These are phyloP conservation scores for Hypothenemus hampei DNA, from an alignment of 1,140 invertebrate genomes.

Conservation along the genomic window DNA sequence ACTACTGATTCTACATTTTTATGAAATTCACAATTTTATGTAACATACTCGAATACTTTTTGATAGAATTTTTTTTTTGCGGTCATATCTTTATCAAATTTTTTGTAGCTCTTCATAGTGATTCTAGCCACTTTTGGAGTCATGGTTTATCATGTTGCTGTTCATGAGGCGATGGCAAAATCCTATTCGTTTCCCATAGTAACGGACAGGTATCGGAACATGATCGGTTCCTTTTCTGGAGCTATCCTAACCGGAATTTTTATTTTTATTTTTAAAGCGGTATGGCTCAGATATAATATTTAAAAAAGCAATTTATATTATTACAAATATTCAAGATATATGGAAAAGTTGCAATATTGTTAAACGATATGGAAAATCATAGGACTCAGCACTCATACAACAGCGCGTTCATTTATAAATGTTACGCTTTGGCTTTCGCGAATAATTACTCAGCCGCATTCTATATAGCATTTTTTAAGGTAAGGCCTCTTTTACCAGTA, in stretches of 20 bases:
- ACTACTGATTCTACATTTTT: no score
- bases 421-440: slow-evolving; percentile 94
- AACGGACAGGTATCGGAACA: slow-evolving; percentile 53
- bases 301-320: neutral
- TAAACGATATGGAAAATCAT: slow-evolving; percentile 90
- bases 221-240: slow-evolving; percentile 74
- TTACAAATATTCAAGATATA: slow-evolving; percentile 62
- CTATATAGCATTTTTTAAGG: slow-evolving; percentile 97
- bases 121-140: slow-evolving; percentile 23
- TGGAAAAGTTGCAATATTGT: slow-evolving; percentile 75
- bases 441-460: slow-evolving; percentile 98
- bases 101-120: slow-evolving; percentile 25
- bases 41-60: no score
- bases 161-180: slow-evolving; percentile 9
- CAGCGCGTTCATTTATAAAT: slow-evolving; percentile 91
- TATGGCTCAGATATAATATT: slow-evolving; percentile 37
- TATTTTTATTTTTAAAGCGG: slow-evolving; percentile 79
- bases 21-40: no score
- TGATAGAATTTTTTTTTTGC: no score
- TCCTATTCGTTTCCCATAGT: slow-evolving; percentile 4
- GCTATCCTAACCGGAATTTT: slow-evolving; percentile 77
- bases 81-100: neutral
- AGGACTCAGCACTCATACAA: slow-evolving; percentile 95
- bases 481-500: neutral
- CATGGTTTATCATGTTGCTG: slow-evolving; percentile 27